These are phyloP conservation scores for Phocides pigmalion DNA, from an alignment of 1,140 invertebrate species.

Conservation along the genomic window DNA sequence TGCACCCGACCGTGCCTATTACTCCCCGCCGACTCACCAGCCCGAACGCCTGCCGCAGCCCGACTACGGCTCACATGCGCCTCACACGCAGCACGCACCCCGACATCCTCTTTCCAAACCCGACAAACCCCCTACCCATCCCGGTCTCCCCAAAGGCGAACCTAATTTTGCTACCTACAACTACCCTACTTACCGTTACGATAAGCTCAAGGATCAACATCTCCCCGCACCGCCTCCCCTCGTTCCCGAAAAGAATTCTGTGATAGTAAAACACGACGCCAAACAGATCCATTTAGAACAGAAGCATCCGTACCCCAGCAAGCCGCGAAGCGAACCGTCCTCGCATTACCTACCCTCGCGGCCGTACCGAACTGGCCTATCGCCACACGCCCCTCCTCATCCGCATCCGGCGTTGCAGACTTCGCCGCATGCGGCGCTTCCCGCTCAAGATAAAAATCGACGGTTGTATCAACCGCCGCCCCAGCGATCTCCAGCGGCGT, in stretches of 20 bases:
- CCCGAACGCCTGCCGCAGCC: constrained; percentile 54
- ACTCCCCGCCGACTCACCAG: constrained; percentile 50
- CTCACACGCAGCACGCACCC: constrained; percentile 62
- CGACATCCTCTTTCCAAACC: constrained; percentile 73
- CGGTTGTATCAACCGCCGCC: constrained; percentile 90
- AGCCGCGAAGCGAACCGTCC: constrained; percentile 85
- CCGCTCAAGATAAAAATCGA: constrained; percentile 85
- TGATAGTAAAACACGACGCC: constrained; percentile 91
- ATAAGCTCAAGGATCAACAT: constrained; percentile 83
- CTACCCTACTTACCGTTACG: constrained; percentile 75
- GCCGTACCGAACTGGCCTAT: constrained; percentile 85
- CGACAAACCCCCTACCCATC: constrained; percentile 85
- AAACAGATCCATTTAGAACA: constrained; percentile 85
- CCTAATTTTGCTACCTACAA: constrained; percentile 89
- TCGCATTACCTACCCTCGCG: constrained; percentile 85
- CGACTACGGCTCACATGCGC: constrained; percentile 69
- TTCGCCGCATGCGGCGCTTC: constrained; percentile 82
- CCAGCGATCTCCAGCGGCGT: constrained; percentile 87
- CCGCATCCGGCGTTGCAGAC: constrained; percentile 84
- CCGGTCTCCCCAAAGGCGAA: constrained; percentile 88
- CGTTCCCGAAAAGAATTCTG: constrained; percentile 89
- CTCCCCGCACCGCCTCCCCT: constrained; percentile 86
- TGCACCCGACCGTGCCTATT: constrained; percentile 57
- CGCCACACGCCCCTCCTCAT: constrained; percentile 79
- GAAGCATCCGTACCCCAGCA: constrained; percentile 87